These are phyloP conservation scores for Malthinus seriepunctatus DNA, from an alignment of 2,888 invertebrate genomes.

Conservation along the genomic window DNA sequence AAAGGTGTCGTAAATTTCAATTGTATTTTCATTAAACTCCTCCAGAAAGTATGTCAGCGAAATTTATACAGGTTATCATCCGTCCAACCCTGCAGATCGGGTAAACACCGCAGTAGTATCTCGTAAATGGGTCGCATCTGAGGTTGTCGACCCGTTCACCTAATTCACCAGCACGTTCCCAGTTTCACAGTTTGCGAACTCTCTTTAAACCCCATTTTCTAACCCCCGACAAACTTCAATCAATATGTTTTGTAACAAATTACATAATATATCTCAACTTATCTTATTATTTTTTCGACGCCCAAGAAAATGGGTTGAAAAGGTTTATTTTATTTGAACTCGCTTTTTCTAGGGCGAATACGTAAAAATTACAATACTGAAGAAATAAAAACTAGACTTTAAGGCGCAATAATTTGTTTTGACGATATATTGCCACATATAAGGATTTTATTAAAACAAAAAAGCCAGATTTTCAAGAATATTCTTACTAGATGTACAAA, in stretches of 20 bases:
- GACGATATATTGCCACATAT: too few species aligned
- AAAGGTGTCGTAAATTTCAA: background rate
- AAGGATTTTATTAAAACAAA: too few species aligned
- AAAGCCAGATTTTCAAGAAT: too few species aligned
- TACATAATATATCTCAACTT: background rate
- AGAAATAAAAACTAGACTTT: too few species aligned
- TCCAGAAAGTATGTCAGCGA: background rate
- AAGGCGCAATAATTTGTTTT: too few species aligned
- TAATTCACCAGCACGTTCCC: conserved; percentile 24
- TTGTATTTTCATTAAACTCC: conserved; percentile 3
- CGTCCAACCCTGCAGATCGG: conserved; percentile 8
- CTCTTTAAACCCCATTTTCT: conserved; percentile 18
- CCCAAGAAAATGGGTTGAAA: too few species aligned
- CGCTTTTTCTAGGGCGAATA: too few species aligned
- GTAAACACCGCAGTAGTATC: conserved; percentile 20
- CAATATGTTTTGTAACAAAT: conserved; percentile 16
- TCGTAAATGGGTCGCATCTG: conserved; percentile 27
- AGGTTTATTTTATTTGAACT: too few species aligned
- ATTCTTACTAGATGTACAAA: too few species aligned
- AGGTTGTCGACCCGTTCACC: conserved; percentile 32
- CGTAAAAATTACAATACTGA: too few species aligned
- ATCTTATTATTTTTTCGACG: background rate
- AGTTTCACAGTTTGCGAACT: conserved; percentile 22
- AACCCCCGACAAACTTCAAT: conserved; percentile 12
- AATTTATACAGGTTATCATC: conserved; percentile 1